phyloP scores from a whole-genome alignment of 1,140 invertebrate genomes.

The Drosophila persimilis region DNA sequence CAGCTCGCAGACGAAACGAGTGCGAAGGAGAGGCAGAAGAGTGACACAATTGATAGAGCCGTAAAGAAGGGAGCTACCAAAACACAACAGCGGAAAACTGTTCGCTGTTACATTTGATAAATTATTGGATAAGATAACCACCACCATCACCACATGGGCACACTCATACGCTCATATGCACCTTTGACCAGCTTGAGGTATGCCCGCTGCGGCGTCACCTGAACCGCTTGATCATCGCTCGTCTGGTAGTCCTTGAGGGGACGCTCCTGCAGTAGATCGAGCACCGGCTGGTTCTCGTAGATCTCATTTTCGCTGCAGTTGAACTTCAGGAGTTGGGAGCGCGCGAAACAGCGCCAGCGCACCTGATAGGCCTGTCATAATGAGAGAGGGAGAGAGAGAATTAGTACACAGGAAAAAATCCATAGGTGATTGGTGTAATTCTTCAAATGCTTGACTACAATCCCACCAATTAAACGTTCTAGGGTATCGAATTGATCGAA shows the following conservation, averaged over 20 bases:
- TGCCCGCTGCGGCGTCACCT: conserved; percentile 86
- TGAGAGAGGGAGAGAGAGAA: background rate
- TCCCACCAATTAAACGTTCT: too few relatives aligned
- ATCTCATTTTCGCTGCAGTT: conserved; percentile 58
- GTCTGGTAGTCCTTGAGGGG: conserved; percentile 82
- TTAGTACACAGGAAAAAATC: background rate
- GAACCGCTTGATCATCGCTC: conserved; percentile 84
- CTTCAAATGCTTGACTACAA: too few relatives aligned
- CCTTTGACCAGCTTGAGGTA: conserved; percentile 84
- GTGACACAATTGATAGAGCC: conserved; percentile 23
- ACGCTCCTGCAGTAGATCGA: conserved; percentile 58
- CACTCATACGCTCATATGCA: conserved; percentile 20
- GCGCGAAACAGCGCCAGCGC: conserved; percentile 68
- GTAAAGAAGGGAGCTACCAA: background rate
- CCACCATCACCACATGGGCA: background rate
- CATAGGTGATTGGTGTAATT: too few relatives aligned
- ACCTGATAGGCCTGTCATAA: conserved; percentile 48
- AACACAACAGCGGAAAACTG: background rate
- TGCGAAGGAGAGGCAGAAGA: conserved; percentile 1
- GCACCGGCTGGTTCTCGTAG: conserved; percentile 73
- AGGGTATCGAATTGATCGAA: too few relatives aligned
- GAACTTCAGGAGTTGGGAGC: conserved; percentile 40
- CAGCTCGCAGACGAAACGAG: background rate
- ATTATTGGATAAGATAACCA: conserved; percentile 43
- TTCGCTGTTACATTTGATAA: conserved; percentile 12